Evolutionary conservation across 1,140 invertebrate genomes (phyloP).

Genomic region (Dreissena polymorpha): DNA sequence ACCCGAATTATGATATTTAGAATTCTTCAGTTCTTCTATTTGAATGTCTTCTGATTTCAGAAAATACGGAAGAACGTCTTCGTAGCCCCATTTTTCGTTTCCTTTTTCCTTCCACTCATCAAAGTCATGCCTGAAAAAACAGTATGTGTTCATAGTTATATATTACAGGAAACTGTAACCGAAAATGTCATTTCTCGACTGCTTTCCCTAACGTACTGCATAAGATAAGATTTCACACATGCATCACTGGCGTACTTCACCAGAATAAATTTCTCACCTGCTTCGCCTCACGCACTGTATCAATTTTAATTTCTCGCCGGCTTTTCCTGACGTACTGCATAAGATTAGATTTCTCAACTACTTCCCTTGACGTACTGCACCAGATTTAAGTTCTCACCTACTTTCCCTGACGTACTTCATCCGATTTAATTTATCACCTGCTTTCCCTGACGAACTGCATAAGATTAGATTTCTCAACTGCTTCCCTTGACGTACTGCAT

Average conservation of each 20-base stretch:
- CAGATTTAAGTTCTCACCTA: conserved; percentile 89
- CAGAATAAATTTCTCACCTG: conserved; percentile 85
- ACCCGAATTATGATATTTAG: conserved; percentile 58
- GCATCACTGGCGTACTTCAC: conserved; percentile 95
- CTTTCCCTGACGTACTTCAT: conserved; percentile 96
- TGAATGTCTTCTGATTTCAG: conserved; percentile 85
- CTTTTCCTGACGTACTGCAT: conserved; percentile 96
- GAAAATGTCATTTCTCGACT: conserved; percentile 74
- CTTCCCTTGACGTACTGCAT: conserved; percentile 96
- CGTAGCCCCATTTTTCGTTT: conserved; percentile 94
- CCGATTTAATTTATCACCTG: conserved; percentile 89
- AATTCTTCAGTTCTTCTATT: conserved; percentile 80
- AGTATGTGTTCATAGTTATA: too few relatives aligned
- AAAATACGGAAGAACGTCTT: conserved; percentile 93
- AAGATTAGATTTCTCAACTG: conserved; percentile 89
- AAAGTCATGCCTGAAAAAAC: conserved; percentile 86
- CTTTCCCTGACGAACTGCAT: conserved; percentile 96
- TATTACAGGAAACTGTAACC: too few relatives aligned
- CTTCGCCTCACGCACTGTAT: conserved; percentile 96
- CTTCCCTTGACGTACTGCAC: conserved; percentile 96
- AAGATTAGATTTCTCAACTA: conserved; percentile 89
- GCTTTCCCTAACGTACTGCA: conserved; percentile 95
- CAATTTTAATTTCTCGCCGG: conserved; percentile 84
- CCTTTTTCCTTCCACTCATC: conserved; percentile 93
- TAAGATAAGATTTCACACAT: conserved; percentile 87